Percentiles rank a stretch among this genome's conserved stretches.
These are phyloP conservation scores for Agrilus biguttatus DNA, from an alignment of 2,888 invertebrate genomes.

Conservation along the genomic window DNA sequence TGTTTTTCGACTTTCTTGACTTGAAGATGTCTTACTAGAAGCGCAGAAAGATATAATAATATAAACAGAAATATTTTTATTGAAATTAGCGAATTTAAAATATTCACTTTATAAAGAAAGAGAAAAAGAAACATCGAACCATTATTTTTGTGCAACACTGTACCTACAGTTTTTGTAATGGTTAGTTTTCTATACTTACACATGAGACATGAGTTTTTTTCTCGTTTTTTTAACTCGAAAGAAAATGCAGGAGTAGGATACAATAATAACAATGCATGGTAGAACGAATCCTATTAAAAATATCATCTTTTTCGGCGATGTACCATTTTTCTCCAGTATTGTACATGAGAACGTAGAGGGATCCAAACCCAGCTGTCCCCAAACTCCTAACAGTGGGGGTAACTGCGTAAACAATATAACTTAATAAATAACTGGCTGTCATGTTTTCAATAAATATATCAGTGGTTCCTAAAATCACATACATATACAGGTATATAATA, in stretches of 20 bases:
- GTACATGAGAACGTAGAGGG: slow-evolving; percentile 77
- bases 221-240: slow-evolving; percentile 63
- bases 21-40: background rate
- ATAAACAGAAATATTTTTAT: slow-evolving; percentile 2
- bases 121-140: too few relatives aligned
- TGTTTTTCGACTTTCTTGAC: slow-evolving; percentile 13
- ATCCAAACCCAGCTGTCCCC: slow-evolving; percentile 75
- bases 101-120: too few relatives aligned
- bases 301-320: slow-evolving; percentile 70
- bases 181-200: slow-evolving; percentile 31
- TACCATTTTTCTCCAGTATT: slow-evolving; percentile 61
- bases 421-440: too few relatives aligned
- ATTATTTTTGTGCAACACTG: slow-evolving; percentile 5
- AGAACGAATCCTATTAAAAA: slow-evolving; percentile 72
- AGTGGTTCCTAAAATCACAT: too few relatives aligned
- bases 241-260: slow-evolving; percentile 77
- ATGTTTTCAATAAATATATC: too few relatives aligned
- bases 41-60: slow-evolving; percentile 1
- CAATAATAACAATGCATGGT: slow-evolving; percentile 72
- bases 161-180: background rate
- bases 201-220: slow-evolving; percentile 55
- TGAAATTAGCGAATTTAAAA: too few relatives aligned
- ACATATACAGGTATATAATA: too few relatives aligned
- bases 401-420: slow-evolving; percentile 37
- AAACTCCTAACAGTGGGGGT: slow-evolving; percentile 65